Percentiles rank a stretch among this genome's conserved stretches.
phyloP scores from a whole-genome alignment of 2,113 vertebrate species.

The Microtus pennsylvanicus region DNA sequence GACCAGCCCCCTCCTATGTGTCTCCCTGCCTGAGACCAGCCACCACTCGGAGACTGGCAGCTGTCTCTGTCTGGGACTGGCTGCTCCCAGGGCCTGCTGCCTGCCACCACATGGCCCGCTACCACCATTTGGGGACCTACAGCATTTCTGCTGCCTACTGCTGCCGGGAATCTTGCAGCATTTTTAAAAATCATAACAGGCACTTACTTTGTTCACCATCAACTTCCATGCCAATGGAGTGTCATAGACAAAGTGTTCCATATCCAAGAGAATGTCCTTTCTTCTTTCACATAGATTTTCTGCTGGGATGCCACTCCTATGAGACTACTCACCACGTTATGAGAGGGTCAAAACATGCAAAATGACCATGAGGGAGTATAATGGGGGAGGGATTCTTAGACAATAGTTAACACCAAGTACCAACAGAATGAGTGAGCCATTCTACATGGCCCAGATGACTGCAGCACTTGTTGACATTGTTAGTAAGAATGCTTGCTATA shows the following conservation, averaged over 20 bases:
- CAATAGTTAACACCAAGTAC: neutral
- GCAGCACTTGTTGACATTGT: neutral
- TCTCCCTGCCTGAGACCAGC: too few relatives aligned
- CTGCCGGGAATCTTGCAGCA: too few relatives aligned
- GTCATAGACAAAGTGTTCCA: neutral
- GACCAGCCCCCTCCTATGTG: too few relatives aligned
- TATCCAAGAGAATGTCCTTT: constrained; percentile 1
- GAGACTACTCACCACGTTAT: neutral
- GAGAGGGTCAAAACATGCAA: neutral
- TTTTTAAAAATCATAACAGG: too few relatives aligned
- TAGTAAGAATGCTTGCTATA: neutral
- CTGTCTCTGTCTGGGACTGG: too few relatives aligned
- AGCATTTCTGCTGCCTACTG: too few relatives aligned
- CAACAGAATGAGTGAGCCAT: neutral
- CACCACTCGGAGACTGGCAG: too few relatives aligned
- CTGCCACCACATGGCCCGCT: too few relatives aligned
- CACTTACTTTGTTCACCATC: constrained; percentile 6
- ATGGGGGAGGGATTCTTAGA: neutral
- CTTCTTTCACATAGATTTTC: constrained; percentile 32
- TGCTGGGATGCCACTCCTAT: neutral
- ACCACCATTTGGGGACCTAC: too few relatives aligned
- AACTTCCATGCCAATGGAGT: neutral
- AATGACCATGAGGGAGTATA: neutral
- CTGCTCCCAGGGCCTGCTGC: too few relatives aligned
- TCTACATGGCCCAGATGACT: neutral